Percentiles rank a stretch among this genome's conserved stretches.
phyloP scores from a whole-genome alignment of 2,797 vertebrate species.

The Phoeniculus purpureus region DNA sequence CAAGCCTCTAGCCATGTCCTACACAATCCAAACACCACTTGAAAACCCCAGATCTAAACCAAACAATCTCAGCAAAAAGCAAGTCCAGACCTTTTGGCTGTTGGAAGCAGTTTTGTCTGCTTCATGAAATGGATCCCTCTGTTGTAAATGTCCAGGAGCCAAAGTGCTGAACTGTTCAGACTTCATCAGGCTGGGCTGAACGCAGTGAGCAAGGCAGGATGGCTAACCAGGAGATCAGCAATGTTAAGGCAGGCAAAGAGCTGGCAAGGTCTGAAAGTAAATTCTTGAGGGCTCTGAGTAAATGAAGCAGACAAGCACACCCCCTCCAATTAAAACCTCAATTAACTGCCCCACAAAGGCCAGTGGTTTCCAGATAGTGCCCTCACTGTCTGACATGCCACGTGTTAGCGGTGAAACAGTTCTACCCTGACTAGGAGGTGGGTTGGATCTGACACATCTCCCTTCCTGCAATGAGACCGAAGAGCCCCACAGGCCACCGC shows the following conservation, averaged over 20 bases:
- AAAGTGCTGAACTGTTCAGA: background rate
- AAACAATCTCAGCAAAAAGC: constrained; percentile 1
- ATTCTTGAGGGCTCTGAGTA: constrained; percentile 28
- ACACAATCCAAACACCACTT: background rate
- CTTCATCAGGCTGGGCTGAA: background rate
- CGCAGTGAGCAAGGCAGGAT: background rate
- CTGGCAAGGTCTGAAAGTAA: constrained; percentile 40
- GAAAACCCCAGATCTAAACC: background rate
- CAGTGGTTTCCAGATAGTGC: constrained; percentile 20
- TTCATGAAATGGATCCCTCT: background rate
- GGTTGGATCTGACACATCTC: background rate
- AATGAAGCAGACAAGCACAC: background rate
- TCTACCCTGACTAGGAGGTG: background rate
- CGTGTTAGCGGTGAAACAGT: background rate
- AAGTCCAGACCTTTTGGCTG: background rate
- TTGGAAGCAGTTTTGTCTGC: background rate
- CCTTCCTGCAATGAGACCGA: accelerated
- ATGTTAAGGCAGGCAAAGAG: background rate
- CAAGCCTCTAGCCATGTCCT: background rate
- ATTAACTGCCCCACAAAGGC: constrained; percentile 37
- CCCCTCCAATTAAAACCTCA: constrained; percentile 28
- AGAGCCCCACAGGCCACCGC: background rate
- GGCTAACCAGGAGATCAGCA: constrained; percentile 6
- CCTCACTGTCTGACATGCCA: background rate
- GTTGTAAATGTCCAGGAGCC: background rate